Conservation (phyloP, 2,113 vertebrate species). For the Amia ocellicauda region DNA sequence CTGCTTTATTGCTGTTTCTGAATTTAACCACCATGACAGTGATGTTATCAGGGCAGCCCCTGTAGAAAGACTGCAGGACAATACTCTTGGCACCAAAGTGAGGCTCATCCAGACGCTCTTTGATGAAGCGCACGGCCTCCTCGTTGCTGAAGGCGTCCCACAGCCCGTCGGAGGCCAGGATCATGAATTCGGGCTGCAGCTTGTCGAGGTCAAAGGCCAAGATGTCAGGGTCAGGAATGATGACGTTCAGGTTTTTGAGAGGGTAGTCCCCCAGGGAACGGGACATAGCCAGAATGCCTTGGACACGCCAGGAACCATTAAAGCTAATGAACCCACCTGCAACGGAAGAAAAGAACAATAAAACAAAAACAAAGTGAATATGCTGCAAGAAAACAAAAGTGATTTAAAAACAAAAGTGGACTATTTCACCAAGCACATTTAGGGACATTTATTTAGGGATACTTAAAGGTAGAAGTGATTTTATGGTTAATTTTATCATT, state of each 20-base stretch:
- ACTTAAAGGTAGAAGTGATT: no score
- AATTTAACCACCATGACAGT: conserved; percentile 99
- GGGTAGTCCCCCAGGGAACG: conserved; percentile 95
- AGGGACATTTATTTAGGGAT: no score
- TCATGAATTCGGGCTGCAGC: conserved; percentile 97
- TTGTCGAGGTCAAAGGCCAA: conserved; percentile 94
- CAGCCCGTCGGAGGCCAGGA: conserved; percentile 92
- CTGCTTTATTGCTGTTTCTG: conserved; percentile 78
- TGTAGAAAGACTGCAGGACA: conserved; percentile 95
- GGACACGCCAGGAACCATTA: conserved; percentile 95
- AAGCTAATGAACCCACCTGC: conserved; percentile 98
- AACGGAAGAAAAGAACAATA: conserved; percentile 31
- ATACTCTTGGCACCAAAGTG: conserved; percentile 98
- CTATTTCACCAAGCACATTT: no score
- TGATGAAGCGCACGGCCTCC: conserved; percentile 93
- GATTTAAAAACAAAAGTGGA: no score
- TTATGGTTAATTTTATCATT: no score
- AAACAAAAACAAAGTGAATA: no score
- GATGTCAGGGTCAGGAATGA: conserved; percentile 91
- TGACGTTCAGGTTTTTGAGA: conserved; percentile 93
- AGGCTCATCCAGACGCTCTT: conserved; percentile 90
- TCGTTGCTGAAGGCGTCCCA: conserved; percentile 99
- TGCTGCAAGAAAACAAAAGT: no score
- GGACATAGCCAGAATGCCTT: conserved; percentile 97
- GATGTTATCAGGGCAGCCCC: conserved; percentile 96